Evolutionary conservation across 2,113 vertebrate genomes (phyloP).

Genomic region (Trochalopteron elliotii): DNA sequence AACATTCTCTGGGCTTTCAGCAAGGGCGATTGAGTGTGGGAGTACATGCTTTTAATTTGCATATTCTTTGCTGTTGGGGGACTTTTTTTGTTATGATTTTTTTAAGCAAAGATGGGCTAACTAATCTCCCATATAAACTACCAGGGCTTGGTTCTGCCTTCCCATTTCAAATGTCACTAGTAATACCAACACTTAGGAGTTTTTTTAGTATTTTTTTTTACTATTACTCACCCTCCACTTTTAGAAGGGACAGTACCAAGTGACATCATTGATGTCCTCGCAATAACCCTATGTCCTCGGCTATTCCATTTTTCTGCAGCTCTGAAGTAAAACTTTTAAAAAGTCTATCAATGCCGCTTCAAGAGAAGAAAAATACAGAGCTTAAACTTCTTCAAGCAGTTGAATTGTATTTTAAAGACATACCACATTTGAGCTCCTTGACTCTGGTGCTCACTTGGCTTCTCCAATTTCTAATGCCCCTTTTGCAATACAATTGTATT

Average conservation of each 20-base stretch:
- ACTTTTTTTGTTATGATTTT: not conserved
- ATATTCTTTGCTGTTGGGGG: not conserved
- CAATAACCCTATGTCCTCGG: not conserved
- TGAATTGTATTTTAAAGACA: not conserved
- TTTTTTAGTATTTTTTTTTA: not conserved
- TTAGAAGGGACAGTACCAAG: not conserved
- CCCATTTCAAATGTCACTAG: not conserved
- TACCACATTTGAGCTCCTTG: not conserved
- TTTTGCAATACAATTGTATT: not conserved
- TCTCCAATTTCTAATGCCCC: not conserved
- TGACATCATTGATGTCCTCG: not conserved
- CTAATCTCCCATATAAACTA: not conserved
- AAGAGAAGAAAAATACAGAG: not conserved
- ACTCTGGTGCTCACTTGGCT: not conserved
- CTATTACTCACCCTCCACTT: not conserved
- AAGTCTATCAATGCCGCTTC: not conserved
- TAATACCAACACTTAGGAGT: not conserved
- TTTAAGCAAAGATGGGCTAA: not conserved
- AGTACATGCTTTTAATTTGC: not conserved
- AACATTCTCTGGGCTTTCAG: fast-evolving
- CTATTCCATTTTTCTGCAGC: not conserved
- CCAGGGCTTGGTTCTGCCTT: not conserved
- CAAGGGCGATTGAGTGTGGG: fast-evolving
- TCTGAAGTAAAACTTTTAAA: not conserved
- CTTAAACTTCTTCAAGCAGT: not conserved